Percentiles rank a stretch among this genome's conserved stretches.
phyloP scores from a whole-genome alignment of 2,113 vertebrate genomes.

The Ptilonorhynchus violaceus region DNA sequence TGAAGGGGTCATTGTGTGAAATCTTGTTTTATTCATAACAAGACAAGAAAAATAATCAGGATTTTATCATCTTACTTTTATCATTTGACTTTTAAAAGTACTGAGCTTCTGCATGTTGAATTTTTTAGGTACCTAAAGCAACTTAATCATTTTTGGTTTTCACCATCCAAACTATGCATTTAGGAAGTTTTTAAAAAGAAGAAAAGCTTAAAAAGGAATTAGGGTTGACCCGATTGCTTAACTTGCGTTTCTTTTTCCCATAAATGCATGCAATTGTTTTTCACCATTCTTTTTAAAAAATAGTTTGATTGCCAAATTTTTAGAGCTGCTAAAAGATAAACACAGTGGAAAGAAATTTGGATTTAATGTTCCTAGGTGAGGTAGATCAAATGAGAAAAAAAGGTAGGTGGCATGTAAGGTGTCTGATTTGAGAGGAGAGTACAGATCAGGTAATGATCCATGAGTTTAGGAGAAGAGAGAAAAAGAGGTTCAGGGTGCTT shows the following conservation, averaged over 20 bases:
- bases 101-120: background rate
- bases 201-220: background rate
- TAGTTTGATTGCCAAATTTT: background rate
- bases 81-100: background rate
- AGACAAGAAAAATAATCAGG: background rate
- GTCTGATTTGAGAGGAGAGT: background rate
- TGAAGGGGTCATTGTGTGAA: background rate
- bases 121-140: background rate
- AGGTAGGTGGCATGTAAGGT: background rate
- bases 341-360: background rate
- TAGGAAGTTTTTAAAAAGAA: background rate
- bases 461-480: background rate
- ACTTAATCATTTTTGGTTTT: background rate
- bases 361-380: background rate
- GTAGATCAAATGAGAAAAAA: background rate
- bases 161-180: background rate
- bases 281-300: background rate
- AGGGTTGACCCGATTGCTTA: background rate
- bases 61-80: background rate
- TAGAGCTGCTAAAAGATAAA: background rate
- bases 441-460: background rate
- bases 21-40: background rate
- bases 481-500: background rate
- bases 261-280: background rate
- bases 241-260: background rate